These are phyloP conservation scores for Mesitornis unicolor DNA, from an alignment of 2,113 vertebrate species.

Conservation along the genomic window DNA sequence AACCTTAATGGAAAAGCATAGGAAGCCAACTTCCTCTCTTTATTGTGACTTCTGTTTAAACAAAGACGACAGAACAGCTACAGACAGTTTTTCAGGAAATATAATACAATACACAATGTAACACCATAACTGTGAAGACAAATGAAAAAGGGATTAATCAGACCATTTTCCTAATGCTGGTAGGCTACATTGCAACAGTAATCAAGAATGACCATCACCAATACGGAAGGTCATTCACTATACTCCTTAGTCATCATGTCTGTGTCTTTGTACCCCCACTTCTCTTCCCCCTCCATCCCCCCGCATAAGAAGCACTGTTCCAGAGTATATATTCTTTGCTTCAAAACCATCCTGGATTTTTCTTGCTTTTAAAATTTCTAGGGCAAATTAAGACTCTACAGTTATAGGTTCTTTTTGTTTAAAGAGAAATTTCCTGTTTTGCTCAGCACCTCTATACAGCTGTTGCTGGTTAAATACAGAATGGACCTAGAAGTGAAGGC, in stretches of 20 bases:
- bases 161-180: background rate
- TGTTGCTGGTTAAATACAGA: background rate
- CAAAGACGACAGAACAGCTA: background rate
- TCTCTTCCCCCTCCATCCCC: background rate
- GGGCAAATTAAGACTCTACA: background rate
- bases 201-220: background rate
- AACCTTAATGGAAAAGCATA: background rate
- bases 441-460: background rate
- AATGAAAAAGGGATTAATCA: background rate
- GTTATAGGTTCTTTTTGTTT: background rate
- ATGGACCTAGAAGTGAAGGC: background rate
- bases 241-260: background rate
- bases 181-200: background rate
- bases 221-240: background rate
- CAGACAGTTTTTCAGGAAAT: slow-evolving; percentile 7
- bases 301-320: background rate
- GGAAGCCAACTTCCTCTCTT: background rate
- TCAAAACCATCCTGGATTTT: background rate
- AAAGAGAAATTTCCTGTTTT: background rate
- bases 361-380: background rate
- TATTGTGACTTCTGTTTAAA: background rate
- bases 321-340: background rate
- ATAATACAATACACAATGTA: background rate
- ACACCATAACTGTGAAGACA: background rate
- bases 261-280: background rate